Evolutionary conservation across 2,888 invertebrate species (phyloP).

Genomic region (Cheilosia scutellata): DNA sequence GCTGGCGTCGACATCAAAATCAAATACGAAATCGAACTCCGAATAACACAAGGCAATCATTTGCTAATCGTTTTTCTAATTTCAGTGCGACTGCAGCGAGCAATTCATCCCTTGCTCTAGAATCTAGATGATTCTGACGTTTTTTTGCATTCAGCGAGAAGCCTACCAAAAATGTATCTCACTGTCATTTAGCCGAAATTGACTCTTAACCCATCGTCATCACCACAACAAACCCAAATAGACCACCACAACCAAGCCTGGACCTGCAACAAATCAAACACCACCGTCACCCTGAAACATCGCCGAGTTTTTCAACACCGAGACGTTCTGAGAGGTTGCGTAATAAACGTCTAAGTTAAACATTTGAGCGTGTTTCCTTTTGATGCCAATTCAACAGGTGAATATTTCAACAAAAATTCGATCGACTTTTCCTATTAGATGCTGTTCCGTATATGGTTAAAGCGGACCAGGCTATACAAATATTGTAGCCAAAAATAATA

Average conservation of each 20-base stretch:
- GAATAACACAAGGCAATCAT: too few relatives aligned
- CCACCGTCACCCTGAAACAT: too few relatives aligned
- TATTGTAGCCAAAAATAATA: too few relatives aligned
- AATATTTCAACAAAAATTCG: too few relatives aligned
- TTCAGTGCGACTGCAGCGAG: not conserved
- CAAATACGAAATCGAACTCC: not conserved
- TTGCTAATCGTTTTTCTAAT: not conserved
- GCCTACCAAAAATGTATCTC: not conserved
- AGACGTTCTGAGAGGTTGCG: too few relatives aligned
- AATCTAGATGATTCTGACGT: not conserved
- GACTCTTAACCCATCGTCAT: not conserved
- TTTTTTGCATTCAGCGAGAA: not conserved
- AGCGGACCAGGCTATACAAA: too few relatives aligned
- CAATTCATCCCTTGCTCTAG: not conserved
- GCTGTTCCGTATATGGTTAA: too few relatives aligned
- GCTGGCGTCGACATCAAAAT: slow-evolving; percentile 13
- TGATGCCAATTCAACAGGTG: too few relatives aligned
- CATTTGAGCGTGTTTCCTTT: too few relatives aligned
- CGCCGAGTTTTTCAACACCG: too few relatives aligned
- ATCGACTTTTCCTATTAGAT: too few relatives aligned
- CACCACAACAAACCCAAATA: not conserved
- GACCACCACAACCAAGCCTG: not conserved
- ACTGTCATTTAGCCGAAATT: not conserved
- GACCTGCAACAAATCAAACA: not conserved
- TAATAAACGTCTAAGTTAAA: not conserved